These are phyloP conservation scores for Phytoseiulus persimilis DNA, from an alignment of 2,888 invertebrate genomes.

Conservation along the genomic window DNA sequence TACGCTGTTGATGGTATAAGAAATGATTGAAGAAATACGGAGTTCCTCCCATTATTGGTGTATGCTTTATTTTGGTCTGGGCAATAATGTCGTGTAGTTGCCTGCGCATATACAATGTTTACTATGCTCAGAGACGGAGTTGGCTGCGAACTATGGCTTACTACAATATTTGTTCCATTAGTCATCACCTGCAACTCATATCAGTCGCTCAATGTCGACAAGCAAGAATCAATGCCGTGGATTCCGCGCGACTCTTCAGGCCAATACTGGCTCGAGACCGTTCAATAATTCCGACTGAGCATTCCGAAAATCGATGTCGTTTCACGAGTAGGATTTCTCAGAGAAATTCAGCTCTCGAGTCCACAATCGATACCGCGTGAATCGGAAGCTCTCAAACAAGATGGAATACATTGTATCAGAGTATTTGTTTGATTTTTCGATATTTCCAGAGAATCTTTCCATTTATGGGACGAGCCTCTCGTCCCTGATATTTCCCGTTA, in stretches of 20 bases:
- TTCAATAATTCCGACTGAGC: not conserved
- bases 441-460: too few relatives aligned
- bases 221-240: not conserved
- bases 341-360: too few relatives aligned
- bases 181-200: not conserved
- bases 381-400: too few relatives aligned
- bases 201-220: not conserved
- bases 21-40: too few relatives aligned
- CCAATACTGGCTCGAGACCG: not conserved
- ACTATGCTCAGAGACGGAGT: not conserved
- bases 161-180: not conserved
- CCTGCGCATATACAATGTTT: conserved; percentile 5
- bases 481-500: too few relatives aligned
- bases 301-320: not conserved
- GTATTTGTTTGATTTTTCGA: too few relatives aligned
- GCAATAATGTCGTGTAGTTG: not conserved
- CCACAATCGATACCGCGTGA: too few relatives aligned
- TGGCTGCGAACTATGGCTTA: not conserved
- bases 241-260: not conserved
- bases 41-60: not conserved
- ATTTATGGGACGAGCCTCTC: too few relatives aligned
- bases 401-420: too few relatives aligned
- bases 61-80: conserved; percentile 5
- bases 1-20: too few relatives aligned
- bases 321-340: too few relatives aligned